Base-by-base conservation (phyloP, 2,888 invertebrate genomes). In the Lagria hirta region DNA sequence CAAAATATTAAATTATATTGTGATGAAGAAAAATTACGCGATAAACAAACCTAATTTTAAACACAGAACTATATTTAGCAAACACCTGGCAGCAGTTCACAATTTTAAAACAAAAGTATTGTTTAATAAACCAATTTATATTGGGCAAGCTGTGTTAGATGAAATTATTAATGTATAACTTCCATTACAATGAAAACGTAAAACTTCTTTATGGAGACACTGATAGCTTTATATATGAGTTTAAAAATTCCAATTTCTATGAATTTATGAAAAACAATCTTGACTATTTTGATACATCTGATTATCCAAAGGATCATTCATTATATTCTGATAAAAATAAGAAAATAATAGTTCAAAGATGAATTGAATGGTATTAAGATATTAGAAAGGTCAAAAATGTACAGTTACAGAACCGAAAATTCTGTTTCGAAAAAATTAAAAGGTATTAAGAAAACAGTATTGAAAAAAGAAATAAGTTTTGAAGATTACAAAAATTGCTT, bases 1-100 rank as follows among this genome's bases (percentile, higher is more conserved):
- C 46, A 46, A 36, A 34, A 46, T 46, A 41, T 46, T 34, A 42
- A 42, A 30, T 42, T 46, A 42, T 46, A 46, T 46, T 42, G 32
- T 32, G 32, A 32, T 32, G 32, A 32, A 32, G 32, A 43, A 42
- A 47, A 47, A 24, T 36, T 43, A 43, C 42, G 37, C 26, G 37
- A 43, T 43, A 43, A 43, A 43, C 27, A 43, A 43, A 48, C 43
- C 38, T 33, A 48, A 38, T 37, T 43, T 30, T 47, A 37, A 43
- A 46, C 32, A 32, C 32, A 32, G 32, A 32, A 45, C 40, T 34
- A 33, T 41, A 34, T 45, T 45, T 41, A 34, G 40, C 38, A 40
- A 42, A 35, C 18, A 42, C 42, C 35, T 46, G 32, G 41, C 38
- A 34, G 40, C 45, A 34, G 40, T 41, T 34, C 40, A 34, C 22